Conservation (phyloP, 2,797 vertebrate genomes). For the Hemibagrus guttatus region DNA sequence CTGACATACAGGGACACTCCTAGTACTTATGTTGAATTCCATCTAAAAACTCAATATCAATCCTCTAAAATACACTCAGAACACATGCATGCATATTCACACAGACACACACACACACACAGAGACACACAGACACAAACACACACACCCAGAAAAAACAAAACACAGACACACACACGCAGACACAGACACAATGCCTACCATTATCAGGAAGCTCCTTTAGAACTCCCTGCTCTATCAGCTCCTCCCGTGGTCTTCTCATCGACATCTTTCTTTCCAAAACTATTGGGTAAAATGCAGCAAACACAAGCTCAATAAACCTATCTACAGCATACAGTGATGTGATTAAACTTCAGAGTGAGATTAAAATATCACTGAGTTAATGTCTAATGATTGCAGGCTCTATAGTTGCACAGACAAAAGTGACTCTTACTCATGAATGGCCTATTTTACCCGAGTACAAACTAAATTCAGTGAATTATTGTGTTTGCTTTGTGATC, state of each 20-base stretch:
- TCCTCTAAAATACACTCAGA: not conserved
- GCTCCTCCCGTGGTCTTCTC: constrained; percentile 94
- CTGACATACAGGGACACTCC: not conserved
- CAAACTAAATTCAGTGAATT: not conserved
- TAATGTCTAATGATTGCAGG: not conserved
- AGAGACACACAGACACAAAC: too few species aligned
- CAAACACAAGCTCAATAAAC: not conserved
- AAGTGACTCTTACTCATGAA: not conserved
- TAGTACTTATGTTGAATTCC: not conserved
- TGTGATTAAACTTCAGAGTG: not conserved
- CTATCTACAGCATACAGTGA: not conserved
- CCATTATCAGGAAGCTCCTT: constrained; percentile 92
- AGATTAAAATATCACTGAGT: not conserved
- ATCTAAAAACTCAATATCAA: not conserved
- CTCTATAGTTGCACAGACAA: not conserved
- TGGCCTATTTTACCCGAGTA: not conserved
- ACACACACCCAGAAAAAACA: too few species aligned
- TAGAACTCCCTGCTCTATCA: constrained; percentile 94
- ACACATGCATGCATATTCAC: not conserved
- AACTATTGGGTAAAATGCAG: constrained; percentile 78
- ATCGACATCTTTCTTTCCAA: constrained; percentile 99
- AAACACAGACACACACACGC: not conserved
- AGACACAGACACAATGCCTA: constrained; percentile 65
- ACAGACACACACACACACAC: not conserved
- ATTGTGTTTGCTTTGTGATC: not conserved